Evolutionary conservation across 1,140 invertebrate genomes (phyloP).

Genomic region (Sarcophaga peregrina): DNA sequence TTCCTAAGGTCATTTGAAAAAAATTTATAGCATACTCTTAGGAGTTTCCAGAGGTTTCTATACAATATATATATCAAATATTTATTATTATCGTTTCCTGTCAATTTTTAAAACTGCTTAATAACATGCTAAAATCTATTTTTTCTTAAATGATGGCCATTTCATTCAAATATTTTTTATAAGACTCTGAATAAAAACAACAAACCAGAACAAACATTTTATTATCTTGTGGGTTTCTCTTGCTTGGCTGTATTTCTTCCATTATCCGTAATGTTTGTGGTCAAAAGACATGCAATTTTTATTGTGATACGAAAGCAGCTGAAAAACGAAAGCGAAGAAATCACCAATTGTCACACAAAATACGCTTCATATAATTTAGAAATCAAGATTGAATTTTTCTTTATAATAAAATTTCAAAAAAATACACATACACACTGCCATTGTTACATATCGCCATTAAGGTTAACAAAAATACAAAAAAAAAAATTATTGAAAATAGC

Average conservation of each 20-base stretch:
- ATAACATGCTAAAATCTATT: background rate
- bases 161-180: too few relatives aligned
- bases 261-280: constrained; percentile 37
- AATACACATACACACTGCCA: too few relatives aligned
- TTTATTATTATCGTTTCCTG: too few relatives aligned
- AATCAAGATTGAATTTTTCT: constrained; percentile 23
- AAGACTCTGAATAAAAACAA: too few relatives aligned
- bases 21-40: too few relatives aligned
- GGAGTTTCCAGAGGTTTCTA: too few relatives aligned
- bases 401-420: too few relatives aligned
- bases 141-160: too few relatives aligned
- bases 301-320: background rate
- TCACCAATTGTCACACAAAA: constrained; percentile 40
- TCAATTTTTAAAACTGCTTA: too few relatives aligned
- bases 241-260: background rate
- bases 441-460: constrained; percentile 17
- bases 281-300: constrained; percentile 31
- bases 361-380: constrained; percentile 40
- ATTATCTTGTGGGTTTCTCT: background rate
- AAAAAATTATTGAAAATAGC: background rate
- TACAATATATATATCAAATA: too few relatives aligned
- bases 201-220: background rate
- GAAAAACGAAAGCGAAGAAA: background rate
- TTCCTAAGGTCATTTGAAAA: too few relatives aligned
- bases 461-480: constrained; percentile 11